phyloP scores from a whole-genome alignment of 2,797 vertebrate species.

The Tenualosa ilisha region DNA sequence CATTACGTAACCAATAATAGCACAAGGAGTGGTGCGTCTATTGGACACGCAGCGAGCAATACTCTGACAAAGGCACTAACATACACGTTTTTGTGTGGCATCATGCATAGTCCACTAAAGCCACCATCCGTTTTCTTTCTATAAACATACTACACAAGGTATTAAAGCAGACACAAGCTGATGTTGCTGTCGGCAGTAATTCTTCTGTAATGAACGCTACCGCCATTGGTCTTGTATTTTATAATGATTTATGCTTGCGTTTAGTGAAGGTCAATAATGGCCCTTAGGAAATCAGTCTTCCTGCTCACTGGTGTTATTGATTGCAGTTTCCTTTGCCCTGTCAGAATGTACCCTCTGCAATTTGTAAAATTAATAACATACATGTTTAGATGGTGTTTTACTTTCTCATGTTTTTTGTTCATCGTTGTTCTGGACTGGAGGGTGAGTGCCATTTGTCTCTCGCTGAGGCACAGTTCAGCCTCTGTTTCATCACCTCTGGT shows the following conservation, averaged over 20 bases:
- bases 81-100: not conserved
- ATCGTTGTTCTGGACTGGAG: not conserved
- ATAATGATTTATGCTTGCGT: not conserved
- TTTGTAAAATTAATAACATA: slow-evolving; percentile 1
- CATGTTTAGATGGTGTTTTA: not conserved
- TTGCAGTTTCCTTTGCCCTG: not conserved
- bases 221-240: slow-evolving; percentile 21
- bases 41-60: not conserved
- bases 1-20: not conserved
- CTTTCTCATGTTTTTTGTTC: slow-evolving; percentile 11
- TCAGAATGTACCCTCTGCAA: not conserved
- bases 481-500: not conserved
- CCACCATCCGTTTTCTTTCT: not conserved
- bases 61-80: not conserved
- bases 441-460: not conserved
- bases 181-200: not conserved
- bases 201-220: not conserved
- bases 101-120: not conserved
- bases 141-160: not conserved
- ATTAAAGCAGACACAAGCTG: not conserved
- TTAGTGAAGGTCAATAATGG: slow-evolving; percentile 15
- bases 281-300: slow-evolving; percentile 14
- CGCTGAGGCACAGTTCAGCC: not conserved
- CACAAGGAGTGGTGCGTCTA: not conserved
- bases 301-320: not conserved